A percentile compares a stretch with the other conserved stretches of the same genome.
Conservation (phyloP, 2,888 invertebrate species). For the Neocrepidodera transversa region DNA sequence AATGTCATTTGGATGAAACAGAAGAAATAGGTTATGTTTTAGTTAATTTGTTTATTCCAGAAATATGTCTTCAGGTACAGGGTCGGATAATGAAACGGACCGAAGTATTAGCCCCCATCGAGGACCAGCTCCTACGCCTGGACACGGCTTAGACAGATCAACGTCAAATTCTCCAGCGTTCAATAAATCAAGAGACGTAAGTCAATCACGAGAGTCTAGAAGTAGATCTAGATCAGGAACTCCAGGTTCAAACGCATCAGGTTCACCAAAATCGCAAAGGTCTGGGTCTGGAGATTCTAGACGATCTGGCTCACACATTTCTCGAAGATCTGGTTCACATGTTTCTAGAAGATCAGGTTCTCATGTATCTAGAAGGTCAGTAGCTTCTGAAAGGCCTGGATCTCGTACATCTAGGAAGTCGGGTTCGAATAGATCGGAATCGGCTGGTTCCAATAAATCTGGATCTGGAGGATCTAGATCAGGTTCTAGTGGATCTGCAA, state of each 20-base stretch:
- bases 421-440: slow-evolving; percentile 40
- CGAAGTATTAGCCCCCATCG: slow-evolving; percentile 59
- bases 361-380: slow-evolving; percentile 47
- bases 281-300: slow-evolving; percentile 50
- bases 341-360: slow-evolving; percentile 39
- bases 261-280: slow-evolving; percentile 52
- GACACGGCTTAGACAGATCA: slow-evolving; percentile 54
- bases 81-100: slow-evolving; percentile 63
- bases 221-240: slow-evolving; percentile 39
- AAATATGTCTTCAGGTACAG: slow-evolving; percentile 56
- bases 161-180: slow-evolving; percentile 52
- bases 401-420: slow-evolving; percentile 46
- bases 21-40: neutral
- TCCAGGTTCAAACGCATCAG: slow-evolving; percentile 61
- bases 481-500: slow-evolving; percentile 36
- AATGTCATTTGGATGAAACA: too few species aligned
- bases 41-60: neutral
- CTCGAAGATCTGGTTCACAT: slow-evolving; percentile 47
- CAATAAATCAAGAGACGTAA: slow-evolving; percentile 39
- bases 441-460: slow-evolving; percentile 41
- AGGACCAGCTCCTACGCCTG: slow-evolving; percentile 59
- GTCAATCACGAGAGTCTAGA: slow-evolving; percentile 30
- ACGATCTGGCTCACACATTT: slow-evolving; percentile 49
- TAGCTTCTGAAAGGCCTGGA: slow-evolving; percentile 40
- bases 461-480: slow-evolving; percentile 41